These are phyloP conservation scores for Palythoa grandis DNA, from an alignment of 92 coral and sea anemone species.

Conservation along the genomic window DNA sequence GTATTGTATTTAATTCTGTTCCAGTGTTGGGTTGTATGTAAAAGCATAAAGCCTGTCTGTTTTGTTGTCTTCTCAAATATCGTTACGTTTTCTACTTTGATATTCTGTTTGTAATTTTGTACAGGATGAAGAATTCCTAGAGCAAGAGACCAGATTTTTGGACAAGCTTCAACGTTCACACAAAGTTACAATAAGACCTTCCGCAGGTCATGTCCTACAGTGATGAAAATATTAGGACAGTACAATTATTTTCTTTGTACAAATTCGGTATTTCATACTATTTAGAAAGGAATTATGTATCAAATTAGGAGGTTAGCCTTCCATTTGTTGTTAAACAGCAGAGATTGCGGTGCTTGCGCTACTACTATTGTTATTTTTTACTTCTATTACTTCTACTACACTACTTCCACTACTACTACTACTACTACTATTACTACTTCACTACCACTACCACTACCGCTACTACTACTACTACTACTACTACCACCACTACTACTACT, in stretches of 20 bases:
- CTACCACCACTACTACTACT: background rate
- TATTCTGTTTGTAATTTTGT: background rate
- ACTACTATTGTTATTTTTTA: background rate
- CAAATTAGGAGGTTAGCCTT: background rate
- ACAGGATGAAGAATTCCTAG: constrained; percentile 40
- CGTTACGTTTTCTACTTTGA: background rate
- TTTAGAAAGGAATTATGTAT: background rate
- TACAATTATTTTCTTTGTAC: background rate
- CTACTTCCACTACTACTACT: background rate
- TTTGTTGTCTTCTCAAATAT: too few relatives aligned
- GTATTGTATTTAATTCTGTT: too few relatives aligned
- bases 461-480: background rate
- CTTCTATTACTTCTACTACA: background rate
- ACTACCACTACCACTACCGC: too few relatives aligned
- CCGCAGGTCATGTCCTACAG: constrained; percentile 13
- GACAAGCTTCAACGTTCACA: constrained; percentile 42
- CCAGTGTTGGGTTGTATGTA: too few relatives aligned
- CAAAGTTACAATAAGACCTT: background rate
- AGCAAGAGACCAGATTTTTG: constrained; percentile 36
- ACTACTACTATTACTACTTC: too few relatives aligned
- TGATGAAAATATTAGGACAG: background rate
- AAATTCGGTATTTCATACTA: background rate
- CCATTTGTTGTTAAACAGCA: background rate
- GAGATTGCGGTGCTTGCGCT: background rate
- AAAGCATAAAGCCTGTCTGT: too few relatives aligned